Evolutionary conservation across 2,888 invertebrate species (phyloP).

Genomic region (Nudaria mundana): DNA sequence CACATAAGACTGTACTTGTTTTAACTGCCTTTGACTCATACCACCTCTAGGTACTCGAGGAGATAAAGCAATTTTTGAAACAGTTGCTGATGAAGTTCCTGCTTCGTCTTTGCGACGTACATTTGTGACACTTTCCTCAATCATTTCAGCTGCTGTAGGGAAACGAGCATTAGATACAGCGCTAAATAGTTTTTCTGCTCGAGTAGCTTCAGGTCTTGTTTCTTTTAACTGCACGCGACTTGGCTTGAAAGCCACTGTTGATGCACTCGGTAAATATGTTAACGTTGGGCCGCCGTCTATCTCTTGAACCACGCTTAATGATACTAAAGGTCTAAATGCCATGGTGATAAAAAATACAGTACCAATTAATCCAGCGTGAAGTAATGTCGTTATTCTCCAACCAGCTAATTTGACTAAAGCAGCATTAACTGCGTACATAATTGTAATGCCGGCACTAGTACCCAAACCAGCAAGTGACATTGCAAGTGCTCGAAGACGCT

Average conservation of each 20-base stretch:
- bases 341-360: constrained; percentile 35
- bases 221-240: constrained; percentile 31
- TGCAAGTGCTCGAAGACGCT: constrained; percentile 59
- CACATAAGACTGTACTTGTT: constrained; percentile 61
- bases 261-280: constrained; percentile 62
- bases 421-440: constrained; percentile 56
- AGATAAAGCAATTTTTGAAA: constrained; percentile 46
- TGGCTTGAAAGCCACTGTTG: constrained; percentile 22
- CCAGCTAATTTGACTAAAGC: constrained; percentile 52
- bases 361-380: constrained; percentile 63
- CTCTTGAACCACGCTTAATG: constrained; percentile 55
- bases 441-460: constrained; percentile 61
- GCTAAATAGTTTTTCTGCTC: constrained; percentile 22
- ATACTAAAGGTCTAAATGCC: constrained; percentile 60
- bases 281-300: constrained; percentile 62
- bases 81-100: constrained; percentile 53
- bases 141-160: neutral
- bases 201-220: constrained; percentile 34
- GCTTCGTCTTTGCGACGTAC: constrained; percentile 11
- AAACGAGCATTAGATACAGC: constrained; percentile 3
- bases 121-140: neutral
- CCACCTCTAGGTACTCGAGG: constrained; percentile 51
- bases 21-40: constrained; percentile 55
- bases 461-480: constrained; percentile 58
- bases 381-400: constrained; percentile 59